These are phyloP conservation scores for Maccullochella peelii DNA, from an alignment of 2,113 vertebrate species.

Conservation along the genomic window DNA sequence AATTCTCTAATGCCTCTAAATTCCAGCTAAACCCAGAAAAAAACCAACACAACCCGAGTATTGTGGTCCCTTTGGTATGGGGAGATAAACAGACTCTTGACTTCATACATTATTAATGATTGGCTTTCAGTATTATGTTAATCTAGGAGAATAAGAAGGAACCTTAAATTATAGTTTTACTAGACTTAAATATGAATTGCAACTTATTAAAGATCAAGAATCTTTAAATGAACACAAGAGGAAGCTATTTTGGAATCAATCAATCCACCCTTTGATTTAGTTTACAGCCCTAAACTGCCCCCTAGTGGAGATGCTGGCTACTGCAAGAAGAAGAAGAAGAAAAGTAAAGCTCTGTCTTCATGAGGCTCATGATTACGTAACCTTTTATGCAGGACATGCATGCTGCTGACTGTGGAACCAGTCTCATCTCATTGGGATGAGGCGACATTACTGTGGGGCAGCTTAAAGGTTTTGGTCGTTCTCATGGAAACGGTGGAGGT, in stretches of 20 bases:
- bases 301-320: slow-evolving; percentile 45
- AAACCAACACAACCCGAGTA: neutral
- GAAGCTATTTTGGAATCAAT: neutral
- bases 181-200: neutral
- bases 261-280: slow-evolving; percentile 8
- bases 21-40: slow-evolving; percentile 16
- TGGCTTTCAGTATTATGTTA: slow-evolving; percentile 3
- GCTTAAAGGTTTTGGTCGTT: slow-evolving; percentile 84
- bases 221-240: neutral
- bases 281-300: slow-evolving; percentile 38
- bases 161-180: neutral
- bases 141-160: neutral
- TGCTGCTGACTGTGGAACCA: slow-evolving; percentile 2
- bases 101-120: neutral
- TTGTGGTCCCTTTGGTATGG: slow-evolving; percentile 35
- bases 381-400: slow-evolving; percentile 11
- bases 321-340: slow-evolving; percentile 41
- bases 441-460: slow-evolving; percentile 77
- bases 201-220: slow-evolving; percentile 17
- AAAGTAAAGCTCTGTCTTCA: neutral
- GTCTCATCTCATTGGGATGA: neutral
- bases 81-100: slow-evolving; percentile 12
- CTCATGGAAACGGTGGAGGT: slow-evolving; percentile 95
- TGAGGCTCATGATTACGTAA: neutral
- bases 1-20: neutral